These are phyloP conservation scores for Cinclus mexicanus DNA, from an alignment of 2,113 vertebrate genomes.

Conservation along the genomic window DNA sequence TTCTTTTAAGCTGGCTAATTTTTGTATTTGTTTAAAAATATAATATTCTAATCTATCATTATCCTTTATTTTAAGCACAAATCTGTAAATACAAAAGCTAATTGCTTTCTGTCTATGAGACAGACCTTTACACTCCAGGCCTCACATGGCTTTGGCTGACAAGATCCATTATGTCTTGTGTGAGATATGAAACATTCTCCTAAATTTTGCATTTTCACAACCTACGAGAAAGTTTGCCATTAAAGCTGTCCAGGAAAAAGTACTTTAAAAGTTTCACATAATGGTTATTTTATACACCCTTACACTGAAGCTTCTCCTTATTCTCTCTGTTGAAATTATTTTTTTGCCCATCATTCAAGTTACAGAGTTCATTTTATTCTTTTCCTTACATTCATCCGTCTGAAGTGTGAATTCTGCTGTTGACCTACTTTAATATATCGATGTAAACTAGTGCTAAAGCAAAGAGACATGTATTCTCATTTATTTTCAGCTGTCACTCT, in stretches of 20 bases:
- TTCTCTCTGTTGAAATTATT: neutral
- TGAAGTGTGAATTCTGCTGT: neutral
- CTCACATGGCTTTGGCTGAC: neutral
- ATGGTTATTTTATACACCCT: neutral
- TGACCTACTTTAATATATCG: neutral
- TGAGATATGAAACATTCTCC: neutral
- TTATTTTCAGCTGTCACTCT: neutral
- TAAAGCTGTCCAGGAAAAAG: neutral
- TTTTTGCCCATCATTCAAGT: neutral
- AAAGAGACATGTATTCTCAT: neutral
- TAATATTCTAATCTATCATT: neutral
- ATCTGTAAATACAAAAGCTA: neutral
- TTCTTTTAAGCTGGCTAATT: neutral
- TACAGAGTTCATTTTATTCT: neutral
- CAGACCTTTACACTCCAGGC: neutral
- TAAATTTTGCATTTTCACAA: neutral
- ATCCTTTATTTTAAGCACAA: neutral
- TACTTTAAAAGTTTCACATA: neutral
- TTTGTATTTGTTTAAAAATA: neutral
- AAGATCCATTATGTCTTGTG: neutral
- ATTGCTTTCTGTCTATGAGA: neutral
- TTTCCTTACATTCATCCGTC: neutral
- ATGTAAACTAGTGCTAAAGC: neutral
- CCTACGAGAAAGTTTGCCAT: neutral
- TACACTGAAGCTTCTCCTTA: neutral